Evolutionary conservation across 37 sponge, comb jelly and placozoan genomes (phyloP), one percentile per base, ranked within the genome.

Genomic region (Theonella swinhoei): DNA sequence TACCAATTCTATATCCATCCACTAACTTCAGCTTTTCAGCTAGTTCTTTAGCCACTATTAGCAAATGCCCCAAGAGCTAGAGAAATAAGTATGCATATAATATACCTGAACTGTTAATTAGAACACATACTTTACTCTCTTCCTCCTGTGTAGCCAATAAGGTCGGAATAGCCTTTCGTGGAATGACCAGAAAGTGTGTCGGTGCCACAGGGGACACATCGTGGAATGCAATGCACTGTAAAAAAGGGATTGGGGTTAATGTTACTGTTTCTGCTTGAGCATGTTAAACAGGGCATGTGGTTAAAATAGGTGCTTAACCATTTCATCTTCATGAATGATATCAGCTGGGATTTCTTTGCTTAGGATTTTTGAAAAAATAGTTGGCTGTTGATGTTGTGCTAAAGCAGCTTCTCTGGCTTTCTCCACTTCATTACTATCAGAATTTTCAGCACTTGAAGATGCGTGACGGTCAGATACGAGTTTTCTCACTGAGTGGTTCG

Each of bases 241-340:
- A 30, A 62, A 33, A 70, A 41, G 9, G 11, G n/a, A n/a, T n/a
- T n/a, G n/a, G n/a, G n/a, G n/a, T n/a, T 5, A 75, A 39, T 32
- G 19, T 72, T 39, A n/a, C 14, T 17, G 39, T 4, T 59, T 20
- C 14, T 59, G 61, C n/a, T n/a, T n/a, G n/a, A n/a, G n/a, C n/a
- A n/a, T n/a, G n/a, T n/a, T n/a, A n/a, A n/a, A n/a, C n/a, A n/a
- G 32, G 33, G 14, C 9, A 30, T 34, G 68, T 24, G 2, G 5
- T 64, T 25, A 3, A 29, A 32, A 32, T 19, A 32, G 33, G 36
- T 19, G 74, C n/a, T 33, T 43, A 60, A 76, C 94, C 77, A 86
- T 22, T 20, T 95, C 90, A 42, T 95, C 96, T 66, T 95, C 96
- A 70, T 92, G n/a, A 95, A n/a, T n/a, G n/a, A n/a, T n/a, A n/a